These are phyloP conservation scores for Cynocephalus volans DNA, from an alignment of 2,113 vertebrate species.

Conservation along the genomic window DNA sequence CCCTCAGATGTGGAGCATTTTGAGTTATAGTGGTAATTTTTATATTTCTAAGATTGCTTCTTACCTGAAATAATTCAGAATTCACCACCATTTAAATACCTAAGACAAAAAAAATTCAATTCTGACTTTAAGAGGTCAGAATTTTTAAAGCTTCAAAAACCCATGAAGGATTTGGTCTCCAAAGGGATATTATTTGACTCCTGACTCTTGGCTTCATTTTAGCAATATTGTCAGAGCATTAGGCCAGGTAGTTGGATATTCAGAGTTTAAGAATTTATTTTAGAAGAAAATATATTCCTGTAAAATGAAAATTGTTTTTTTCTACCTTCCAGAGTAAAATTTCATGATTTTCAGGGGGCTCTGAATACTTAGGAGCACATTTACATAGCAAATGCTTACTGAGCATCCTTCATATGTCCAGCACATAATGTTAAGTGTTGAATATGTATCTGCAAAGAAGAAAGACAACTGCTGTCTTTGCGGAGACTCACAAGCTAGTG, in stretches of 20 bases:
- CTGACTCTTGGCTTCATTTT: background rate
- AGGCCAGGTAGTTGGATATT: background rate
- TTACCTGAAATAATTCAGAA: slow-evolving; percentile 57
- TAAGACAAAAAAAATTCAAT: background rate
- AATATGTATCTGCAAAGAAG: background rate
- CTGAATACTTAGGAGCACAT: background rate
- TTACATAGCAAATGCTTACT: background rate
- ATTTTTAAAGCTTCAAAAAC: slow-evolving; percentile 32
- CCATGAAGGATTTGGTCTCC: background rate
- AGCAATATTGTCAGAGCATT: slow-evolving; percentile 3
- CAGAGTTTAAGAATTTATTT: slow-evolving; percentile 6
- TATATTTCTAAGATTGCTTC: slow-evolving; percentile 24
- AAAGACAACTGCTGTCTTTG: background rate
- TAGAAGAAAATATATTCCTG: background rate
- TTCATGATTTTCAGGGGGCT: background rate
- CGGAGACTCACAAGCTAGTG: background rate
- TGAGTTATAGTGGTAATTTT: slow-evolving; percentile 33
- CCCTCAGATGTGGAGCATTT: background rate
- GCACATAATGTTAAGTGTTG: background rate
- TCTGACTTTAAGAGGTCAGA: slow-evolving; percentile 44
- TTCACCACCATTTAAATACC: slow-evolving; percentile 7
- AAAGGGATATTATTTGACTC: background rate
- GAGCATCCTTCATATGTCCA: background rate
- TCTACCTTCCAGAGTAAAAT: background rate
- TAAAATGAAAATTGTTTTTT: slow-evolving; percentile 45